Conservation (phyloP, 2,888 invertebrate species). For the Erannis defoliaria region DNA sequence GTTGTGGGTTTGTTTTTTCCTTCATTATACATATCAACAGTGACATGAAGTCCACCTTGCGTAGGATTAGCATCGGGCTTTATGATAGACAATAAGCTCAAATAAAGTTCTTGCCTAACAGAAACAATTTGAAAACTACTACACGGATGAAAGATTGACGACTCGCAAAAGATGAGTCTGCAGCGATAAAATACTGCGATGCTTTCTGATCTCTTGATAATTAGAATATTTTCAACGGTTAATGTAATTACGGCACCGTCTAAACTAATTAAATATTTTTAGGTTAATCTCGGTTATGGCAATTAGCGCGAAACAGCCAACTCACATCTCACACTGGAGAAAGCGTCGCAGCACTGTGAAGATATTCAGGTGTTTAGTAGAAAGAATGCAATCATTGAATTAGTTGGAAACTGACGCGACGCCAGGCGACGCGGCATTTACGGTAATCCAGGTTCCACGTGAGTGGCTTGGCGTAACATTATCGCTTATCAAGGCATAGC, state of each 20-base stretch:
- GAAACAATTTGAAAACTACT: background rate
- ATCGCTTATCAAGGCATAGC: constrained; percentile 68
- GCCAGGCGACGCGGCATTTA: constrained; percentile 12
- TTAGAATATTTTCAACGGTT: constrained; percentile 56
- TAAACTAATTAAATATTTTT: constrained; percentile 67
- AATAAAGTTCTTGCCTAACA: background rate
- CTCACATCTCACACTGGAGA: constrained; percentile 69
- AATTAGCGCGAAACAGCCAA: constrained; percentile 69
- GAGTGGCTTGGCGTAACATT: constrained; percentile 51
- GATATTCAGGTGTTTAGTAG: constrained; percentile 49
- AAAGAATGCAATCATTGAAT: constrained; percentile 44
- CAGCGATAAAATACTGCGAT: constrained; percentile 52
- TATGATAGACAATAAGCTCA: background rate
- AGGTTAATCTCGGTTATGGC: constrained; percentile 67
- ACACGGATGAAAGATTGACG: background rate
- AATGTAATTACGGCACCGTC: constrained; percentile 54
- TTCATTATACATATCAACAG: too few species aligned
- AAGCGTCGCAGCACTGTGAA: constrained; percentile 64
- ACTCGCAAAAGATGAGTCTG: constrained; percentile 20
- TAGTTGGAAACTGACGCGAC: constrained; percentile 31
- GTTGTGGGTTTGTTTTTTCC: too few species aligned
- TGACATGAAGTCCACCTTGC: too few species aligned
- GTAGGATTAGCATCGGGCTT: too few species aligned
- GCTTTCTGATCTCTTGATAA: constrained; percentile 65
- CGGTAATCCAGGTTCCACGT: constrained; percentile 45